Conservation (phyloP, 2,888 invertebrate genomes). For the Pecten maximus region DNA sequence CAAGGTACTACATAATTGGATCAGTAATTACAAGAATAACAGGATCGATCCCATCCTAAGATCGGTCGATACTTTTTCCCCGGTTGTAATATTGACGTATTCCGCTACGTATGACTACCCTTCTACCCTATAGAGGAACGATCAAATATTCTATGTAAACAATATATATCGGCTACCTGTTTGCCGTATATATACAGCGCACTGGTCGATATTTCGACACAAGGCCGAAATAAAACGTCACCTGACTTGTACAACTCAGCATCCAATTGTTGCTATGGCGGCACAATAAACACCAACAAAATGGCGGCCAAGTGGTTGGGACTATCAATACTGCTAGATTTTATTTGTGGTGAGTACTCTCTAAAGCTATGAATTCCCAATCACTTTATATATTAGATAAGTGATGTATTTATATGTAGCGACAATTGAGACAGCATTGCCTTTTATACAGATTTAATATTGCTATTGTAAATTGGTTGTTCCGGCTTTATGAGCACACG, state of each 20-base stretch:
- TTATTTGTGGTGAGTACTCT: not conserved
- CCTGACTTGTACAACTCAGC: not conserved
- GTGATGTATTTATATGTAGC: not conserved
- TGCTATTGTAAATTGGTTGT: not conserved
- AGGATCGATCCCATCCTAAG: no score
- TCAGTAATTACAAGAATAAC: no score
- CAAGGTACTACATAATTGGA: no score
- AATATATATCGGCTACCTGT: not conserved
- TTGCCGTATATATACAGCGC: not conserved
- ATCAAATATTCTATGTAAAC: no score
- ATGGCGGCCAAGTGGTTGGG: slow-evolving; percentile 26
- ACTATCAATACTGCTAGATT: not conserved
- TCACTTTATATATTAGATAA: not conserved
- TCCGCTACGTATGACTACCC: no score
- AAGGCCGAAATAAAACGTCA: not conserved
- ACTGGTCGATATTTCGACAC: not conserved
- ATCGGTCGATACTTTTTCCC: no score
- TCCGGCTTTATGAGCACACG: not conserved
- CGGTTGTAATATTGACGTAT: no score
- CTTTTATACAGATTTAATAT: not conserved
- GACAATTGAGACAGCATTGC: not conserved
- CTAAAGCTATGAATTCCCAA: not conserved
- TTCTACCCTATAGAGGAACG: no score
- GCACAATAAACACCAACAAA: slow-evolving; percentile 4
- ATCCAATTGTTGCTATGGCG: slow-evolving; percentile 25